Base-by-base conservation (phyloP, 1,140 invertebrate species). In the Drosophila hydei region DNA sequence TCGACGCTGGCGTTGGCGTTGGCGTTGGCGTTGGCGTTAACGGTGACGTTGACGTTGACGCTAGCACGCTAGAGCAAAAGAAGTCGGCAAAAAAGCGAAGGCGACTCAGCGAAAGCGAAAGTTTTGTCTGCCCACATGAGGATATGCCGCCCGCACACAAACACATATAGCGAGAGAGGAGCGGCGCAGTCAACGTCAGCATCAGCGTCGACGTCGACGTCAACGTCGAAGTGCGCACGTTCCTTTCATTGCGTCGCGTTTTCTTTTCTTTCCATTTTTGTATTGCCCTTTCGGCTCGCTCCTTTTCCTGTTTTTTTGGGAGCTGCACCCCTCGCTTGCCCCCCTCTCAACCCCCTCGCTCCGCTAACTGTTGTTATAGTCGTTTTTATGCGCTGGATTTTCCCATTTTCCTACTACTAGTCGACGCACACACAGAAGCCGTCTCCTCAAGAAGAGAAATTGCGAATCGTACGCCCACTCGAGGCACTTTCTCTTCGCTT, bases 51-150 rank as follows among this genome's bases (percentile, higher is more conserved):
- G 30, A 55, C 50, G 33, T 51, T n/a, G 21, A n/a, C 43, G 43
- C 33, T 36, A 25, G 9, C 8, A 33, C 38, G 38, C 25, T 19
- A 48, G 56, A 61, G 67, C 16, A 48, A 62, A 71, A 64, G 52
- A 19, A 72, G 54, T 48, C n/a, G 61, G 40, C 16, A 61, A 36
- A 69, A 84, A 84, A 79, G 79, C 64, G 81, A 80, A 60, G 74
- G 43, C 50, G 62, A 38, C 42, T 42, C 40, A 58, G 77, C 45
- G 77, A 85, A 84, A 87, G 71, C 80, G 83, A 87, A 87, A 87
- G 81, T 87, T 71, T 62, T 79, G 77, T 68, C 71, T 74, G 72
- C 69, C 73, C 73, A 85, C 80, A 83, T 75, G 79, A 69, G 65
- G 40, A 43, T 16, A 40, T 40, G 38, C 38, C 38, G 9, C 38